These are phyloP conservation scores for Drosophila nannoptera DNA, from an alignment of 1,140 invertebrate species.

Conservation along the genomic window DNA sequence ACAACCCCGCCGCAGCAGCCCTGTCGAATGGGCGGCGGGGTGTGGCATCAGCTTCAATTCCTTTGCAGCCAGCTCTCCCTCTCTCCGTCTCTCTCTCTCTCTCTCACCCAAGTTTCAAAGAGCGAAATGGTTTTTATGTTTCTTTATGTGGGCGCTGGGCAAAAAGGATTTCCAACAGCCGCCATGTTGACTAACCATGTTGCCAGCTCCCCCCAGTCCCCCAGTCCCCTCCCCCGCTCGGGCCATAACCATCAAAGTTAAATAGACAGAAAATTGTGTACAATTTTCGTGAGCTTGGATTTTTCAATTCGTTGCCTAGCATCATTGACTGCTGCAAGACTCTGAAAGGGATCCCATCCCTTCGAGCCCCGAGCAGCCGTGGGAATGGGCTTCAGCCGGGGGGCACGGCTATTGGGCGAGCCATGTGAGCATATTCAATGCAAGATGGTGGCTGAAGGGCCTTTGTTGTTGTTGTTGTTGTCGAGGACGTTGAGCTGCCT, in stretches of 20 bases:
- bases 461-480: neutral
- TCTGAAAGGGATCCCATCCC: slow-evolving; percentile 24
- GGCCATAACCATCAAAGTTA: slow-evolving; percentile 66
- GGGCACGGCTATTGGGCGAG: slow-evolving; percentile 9
- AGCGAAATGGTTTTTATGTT: slow-evolving; percentile 73
- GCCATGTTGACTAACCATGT: slow-evolving; percentile 33
- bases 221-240: neutral
- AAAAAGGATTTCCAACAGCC: slow-evolving; percentile 56
- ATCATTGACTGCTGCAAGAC: slow-evolving; percentile 52
- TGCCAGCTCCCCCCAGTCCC: too few species aligned
- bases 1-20: slow-evolving; percentile 49
- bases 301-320: slow-evolving; percentile 59
- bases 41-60: slow-evolving; percentile 29
- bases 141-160: slow-evolving; percentile 68
- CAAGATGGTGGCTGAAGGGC: slow-evolving; percentile 26
- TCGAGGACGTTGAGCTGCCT: neutral
- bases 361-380: slow-evolving; percentile 16
- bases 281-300: slow-evolving; percentile 68
- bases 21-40: neutral
- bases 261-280: slow-evolving; percentile 74
- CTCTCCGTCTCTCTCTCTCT: neutral
- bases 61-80: slow-evolving; percentile 20
- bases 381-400: neutral
- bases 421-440: slow-evolving; percentile 33
- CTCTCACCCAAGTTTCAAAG: slow-evolving; percentile 59